phyloP scores from a whole-genome alignment of 2,888 invertebrate genomes.

The Eupithecia insigniata region DNA sequence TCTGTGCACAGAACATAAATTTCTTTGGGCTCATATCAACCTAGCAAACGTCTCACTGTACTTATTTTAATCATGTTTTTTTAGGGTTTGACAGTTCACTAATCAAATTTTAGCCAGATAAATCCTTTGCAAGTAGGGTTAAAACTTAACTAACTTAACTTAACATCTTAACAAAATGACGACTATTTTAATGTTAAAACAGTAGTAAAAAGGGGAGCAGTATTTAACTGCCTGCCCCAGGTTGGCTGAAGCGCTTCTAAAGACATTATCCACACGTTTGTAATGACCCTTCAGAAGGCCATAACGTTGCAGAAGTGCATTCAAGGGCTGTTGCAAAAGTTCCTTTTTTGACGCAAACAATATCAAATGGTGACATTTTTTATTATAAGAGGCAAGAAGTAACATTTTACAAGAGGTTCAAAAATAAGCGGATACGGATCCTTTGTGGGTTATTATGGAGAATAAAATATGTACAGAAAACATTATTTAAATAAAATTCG shows the following conservation, averaged over 20 bases:
- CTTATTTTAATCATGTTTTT: too few relatives aligned
- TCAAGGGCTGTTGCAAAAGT: not conserved
- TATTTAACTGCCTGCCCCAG: slow-evolving; percentile 57
- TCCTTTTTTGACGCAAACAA: not conserved
- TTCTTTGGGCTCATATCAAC: too few relatives aligned
- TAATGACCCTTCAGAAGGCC: slow-evolving; percentile 64
- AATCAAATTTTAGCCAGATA: too few relatives aligned
- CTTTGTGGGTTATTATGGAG: not conserved
- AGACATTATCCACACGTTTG: slow-evolving; percentile 72
- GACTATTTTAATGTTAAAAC: not conserved
- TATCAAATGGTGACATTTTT: not conserved
- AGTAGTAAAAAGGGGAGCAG: slow-evolving; percentile 26
- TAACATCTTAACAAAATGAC: too few relatives aligned
- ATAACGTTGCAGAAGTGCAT: not conserved
- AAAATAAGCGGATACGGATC: not conserved
- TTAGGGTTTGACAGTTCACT: too few relatives aligned
- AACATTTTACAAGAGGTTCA: not conserved
- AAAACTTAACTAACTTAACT: too few relatives aligned
- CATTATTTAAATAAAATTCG: too few relatives aligned
- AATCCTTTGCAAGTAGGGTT: too few relatives aligned
- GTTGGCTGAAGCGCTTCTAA: slow-evolving; percentile 49
- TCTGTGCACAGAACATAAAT: too few relatives aligned
- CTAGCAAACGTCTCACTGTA: too few relatives aligned
- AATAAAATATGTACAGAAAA: not conserved
- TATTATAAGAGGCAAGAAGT: not conserved